A percentile compares a stretch with the other conserved stretches of the same genome.
Conservation (phyloP, 92 coral and sea anemone species). For the Zoanthus sociatus region DNA sequence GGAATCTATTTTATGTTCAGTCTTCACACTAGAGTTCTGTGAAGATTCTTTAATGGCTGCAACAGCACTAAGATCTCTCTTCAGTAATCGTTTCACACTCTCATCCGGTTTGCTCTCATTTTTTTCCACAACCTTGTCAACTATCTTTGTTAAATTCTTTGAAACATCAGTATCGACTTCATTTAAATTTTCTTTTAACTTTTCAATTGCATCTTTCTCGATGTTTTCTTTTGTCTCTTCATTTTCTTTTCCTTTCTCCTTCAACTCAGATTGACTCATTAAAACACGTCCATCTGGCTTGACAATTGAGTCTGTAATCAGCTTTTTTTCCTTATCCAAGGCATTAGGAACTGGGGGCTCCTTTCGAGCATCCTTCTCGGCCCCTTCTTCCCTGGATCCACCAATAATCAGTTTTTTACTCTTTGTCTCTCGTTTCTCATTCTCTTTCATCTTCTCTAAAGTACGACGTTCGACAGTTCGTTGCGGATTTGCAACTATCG, state of each 20-base stretch:
- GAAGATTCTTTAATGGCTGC: not conserved
- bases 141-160: slow-evolving; percentile 41
- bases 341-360: slow-evolving; percentile 90
- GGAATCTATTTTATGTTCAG: not conserved
- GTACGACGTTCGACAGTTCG: slow-evolving; percentile 13
- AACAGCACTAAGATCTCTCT: slow-evolving; percentile 42
- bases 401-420: slow-evolving; percentile 39
- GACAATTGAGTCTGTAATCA: slow-evolving; percentile 1
- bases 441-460: slow-evolving; percentile 20
- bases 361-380: slow-evolving; percentile 57
- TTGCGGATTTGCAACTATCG: not conserved
- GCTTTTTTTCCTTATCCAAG: slow-evolving; percentile 61
- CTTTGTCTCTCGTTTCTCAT: slow-evolving; percentile 20
- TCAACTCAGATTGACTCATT: slow-evolving; percentile 25
- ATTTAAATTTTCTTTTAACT: not conserved
- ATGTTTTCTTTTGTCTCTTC: not conserved
- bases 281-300: slow-evolving; percentile 57
- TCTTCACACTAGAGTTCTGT: not conserved
- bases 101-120: slow-evolving; percentile 58
- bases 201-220: not conserved
- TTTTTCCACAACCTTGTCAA: slow-evolving; percentile 22
- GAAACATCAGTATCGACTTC: not conserved
- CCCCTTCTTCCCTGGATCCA: slow-evolving; percentile 42
- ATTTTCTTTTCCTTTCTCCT: slow-evolving; percentile 19
- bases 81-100: slow-evolving; percentile 73